Evolutionary conservation across 2,113 vertebrate genomes (phyloP).

Genomic region (Hassar affinis): DNA sequence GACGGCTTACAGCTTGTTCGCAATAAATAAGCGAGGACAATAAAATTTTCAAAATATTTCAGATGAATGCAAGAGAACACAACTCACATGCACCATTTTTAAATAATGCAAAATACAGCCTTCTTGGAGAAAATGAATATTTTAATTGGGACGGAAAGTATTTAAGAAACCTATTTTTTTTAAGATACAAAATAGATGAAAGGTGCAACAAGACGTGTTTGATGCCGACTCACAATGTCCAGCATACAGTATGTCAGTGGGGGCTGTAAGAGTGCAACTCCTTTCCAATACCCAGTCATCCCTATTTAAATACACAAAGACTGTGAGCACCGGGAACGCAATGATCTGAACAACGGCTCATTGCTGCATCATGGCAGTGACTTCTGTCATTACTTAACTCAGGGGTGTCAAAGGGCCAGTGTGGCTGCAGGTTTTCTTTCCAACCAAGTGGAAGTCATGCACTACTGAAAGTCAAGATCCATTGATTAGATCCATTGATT

Average conservation of each 20-base stretch:
- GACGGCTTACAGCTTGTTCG: neutral
- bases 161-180: conserved; percentile 36
- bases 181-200: conserved; percentile 41
- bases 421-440: too few relatives aligned
- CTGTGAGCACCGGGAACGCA: conserved; percentile 2
- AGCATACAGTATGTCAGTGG: conserved; percentile 13
- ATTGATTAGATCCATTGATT: too few relatives aligned
- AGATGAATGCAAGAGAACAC: neutral
- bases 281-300: conserved; percentile 4
- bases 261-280: conserved; percentile 1
- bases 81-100: neutral
- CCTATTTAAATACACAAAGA: neutral
- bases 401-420: too few relatives aligned
- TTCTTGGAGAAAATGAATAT: conserved; percentile 33
- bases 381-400: neutral
- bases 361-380: conserved; percentile 49
- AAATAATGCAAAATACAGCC: neutral
- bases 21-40: neutral
- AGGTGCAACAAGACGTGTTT: conserved; percentile 18
- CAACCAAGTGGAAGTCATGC: too few relatives aligned
- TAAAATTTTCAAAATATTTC: neutral
- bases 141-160: conserved; percentile 50
- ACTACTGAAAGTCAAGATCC: too few relatives aligned
- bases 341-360: conserved; percentile 23
- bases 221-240: neutral